A percentile compares a stretch with the other conserved stretches of the same genome.
These are phyloP conservation scores for Picathartes gymnocephalus DNA, from an alignment of 2,113 vertebrate species.

Conservation along the genomic window DNA sequence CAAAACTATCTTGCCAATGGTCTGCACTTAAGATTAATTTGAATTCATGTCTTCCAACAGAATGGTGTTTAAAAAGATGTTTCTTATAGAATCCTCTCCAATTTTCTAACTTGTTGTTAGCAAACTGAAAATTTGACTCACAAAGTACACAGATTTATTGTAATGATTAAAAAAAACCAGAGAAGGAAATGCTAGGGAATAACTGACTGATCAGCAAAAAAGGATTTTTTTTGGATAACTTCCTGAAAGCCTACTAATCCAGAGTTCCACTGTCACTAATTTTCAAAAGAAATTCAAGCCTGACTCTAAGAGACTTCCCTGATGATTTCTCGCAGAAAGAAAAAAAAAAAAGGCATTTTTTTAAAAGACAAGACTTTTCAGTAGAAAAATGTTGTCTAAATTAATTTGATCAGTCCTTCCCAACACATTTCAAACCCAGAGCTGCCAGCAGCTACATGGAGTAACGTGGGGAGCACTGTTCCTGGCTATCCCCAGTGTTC, in stretches of 20 bases:
- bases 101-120: neutral
- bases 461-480: neutral
- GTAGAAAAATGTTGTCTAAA: neutral
- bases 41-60: neutral
- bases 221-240: neutral
- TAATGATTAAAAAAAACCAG: neutral
- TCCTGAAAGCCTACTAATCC: neutral
- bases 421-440: neutral
- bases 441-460: accelerated
- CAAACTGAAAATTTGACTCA: neutral
- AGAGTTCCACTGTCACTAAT: neutral
- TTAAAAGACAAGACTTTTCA: neutral
- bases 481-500: accelerated
- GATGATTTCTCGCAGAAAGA: neutral
- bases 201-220: neutral
- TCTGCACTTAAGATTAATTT: neutral
- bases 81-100: neutral
- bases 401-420: neutral
- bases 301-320: neutral
- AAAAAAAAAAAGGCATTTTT: neutral
- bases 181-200: neutral
- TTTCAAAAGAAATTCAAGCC: constrained; percentile 2
- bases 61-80: neutral
- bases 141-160: neutral
- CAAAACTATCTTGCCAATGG: neutral